phyloP scores from a whole-genome alignment of 1,140 invertebrate species.

The Caenorhabditis brenneri region DNA sequence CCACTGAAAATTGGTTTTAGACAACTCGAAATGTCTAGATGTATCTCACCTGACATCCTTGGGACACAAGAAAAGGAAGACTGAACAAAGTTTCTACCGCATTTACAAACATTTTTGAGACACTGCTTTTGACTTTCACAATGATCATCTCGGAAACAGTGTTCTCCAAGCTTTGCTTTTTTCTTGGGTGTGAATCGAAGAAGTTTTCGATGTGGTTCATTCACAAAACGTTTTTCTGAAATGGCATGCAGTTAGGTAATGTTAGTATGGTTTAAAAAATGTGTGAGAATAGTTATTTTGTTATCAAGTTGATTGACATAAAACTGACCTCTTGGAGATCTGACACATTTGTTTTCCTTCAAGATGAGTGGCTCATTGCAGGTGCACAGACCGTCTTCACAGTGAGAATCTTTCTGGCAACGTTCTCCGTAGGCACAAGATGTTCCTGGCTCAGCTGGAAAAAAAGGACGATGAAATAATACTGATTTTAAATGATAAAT shows the following conservation, averaged over 20 bases:
- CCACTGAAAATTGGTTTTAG: constrained; percentile 33
- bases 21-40: too few relatives aligned
- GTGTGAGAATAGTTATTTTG: neutral
- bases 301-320: too few relatives aligned
- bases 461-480: neutral
- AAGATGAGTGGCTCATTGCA: constrained; percentile 41
- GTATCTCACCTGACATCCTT: constrained; percentile 7
- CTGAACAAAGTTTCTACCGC: constrained; percentile 2
- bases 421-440: constrained; percentile 48
- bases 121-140: constrained; percentile 25
- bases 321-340: neutral
- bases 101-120: constrained; percentile 12
- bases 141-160: neutral
- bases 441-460: constrained; percentile 48
- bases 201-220: neutral
- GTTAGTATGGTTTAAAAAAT: neutral
- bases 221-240: constrained; percentile 18
- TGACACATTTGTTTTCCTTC: constrained; percentile 44
- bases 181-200: neutral
- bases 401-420: constrained; percentile 37
- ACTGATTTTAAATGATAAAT: neutral
- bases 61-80: constrained; percentile 1
- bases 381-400: constrained; percentile 46
- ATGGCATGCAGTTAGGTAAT: neutral
- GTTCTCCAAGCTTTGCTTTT: neutral